A percentile compares a stretch with the other conserved stretches of the same genome.
These are phyloP conservation scores for Notolabrus celidotus DNA, from an alignment of 2,797 vertebrate species.

Conservation along the genomic window DNA sequence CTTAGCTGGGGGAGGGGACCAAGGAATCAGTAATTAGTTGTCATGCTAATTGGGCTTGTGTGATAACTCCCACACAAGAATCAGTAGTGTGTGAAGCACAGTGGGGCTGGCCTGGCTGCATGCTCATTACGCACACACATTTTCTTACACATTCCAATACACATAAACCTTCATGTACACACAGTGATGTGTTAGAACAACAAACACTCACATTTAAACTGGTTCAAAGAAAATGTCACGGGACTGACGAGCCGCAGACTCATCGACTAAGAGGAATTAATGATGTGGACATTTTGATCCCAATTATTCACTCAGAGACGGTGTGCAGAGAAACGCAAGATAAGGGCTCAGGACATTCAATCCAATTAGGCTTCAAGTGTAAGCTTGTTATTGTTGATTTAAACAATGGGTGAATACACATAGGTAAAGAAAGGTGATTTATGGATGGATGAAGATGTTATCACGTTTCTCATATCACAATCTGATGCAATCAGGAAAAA, in stretches of 20 bases:
- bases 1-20: constrained; percentile 43
- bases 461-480: neutral
- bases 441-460: neutral
- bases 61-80: constrained; percentile 72
- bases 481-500: no score
- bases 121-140: constrained; percentile 27
- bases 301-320: constrained; percentile 45
- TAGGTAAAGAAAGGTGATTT: neutral
- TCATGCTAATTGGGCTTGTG: constrained; percentile 74
- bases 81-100: constrained; percentile 59
- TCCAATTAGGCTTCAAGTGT: constrained; percentile 35
- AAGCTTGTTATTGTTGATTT: constrained; percentile 4
- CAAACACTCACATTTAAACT: constrained; percentile 16
- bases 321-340: neutral
- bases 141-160: constrained; percentile 25
- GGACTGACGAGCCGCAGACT: constrained; percentile 46
- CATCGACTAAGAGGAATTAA: constrained; percentile 49
- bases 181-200: constrained; percentile 18
- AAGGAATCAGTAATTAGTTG: constrained; percentile 69
- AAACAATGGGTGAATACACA: neutral
- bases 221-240: constrained; percentile 42
- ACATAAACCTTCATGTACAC: constrained; percentile 16
- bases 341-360: constrained; percentile 25
- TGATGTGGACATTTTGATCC: constrained; percentile 52
- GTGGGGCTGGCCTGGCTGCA: constrained; percentile 41